Conservation (phyloP, 2,888 invertebrate genomes). For the Melikaiella ostensackeni region DNA sequence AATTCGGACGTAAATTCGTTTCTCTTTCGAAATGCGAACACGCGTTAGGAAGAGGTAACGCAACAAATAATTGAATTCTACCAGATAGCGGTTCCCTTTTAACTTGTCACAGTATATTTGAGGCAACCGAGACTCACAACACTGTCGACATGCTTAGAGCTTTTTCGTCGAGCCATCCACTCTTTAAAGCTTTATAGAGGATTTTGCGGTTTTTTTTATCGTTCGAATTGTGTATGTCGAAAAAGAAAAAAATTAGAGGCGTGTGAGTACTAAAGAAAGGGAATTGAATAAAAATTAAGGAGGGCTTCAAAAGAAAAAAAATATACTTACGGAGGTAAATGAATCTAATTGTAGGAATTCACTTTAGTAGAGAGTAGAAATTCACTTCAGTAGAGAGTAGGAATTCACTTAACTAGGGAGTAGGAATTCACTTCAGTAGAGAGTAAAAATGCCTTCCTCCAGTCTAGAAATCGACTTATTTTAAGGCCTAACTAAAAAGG, state of each 20-base stretch:
- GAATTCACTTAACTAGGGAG: background rate
- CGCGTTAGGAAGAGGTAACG: slow-evolving; percentile 33
- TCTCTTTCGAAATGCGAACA: slow-evolving; percentile 41
- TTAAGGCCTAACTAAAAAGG: background rate
- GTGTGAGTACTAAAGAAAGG: background rate
- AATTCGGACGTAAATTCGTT: slow-evolving; percentile 25
- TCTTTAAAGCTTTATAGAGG: slow-evolving; percentile 61
- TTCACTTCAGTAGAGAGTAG: background rate
- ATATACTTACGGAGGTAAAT: background rate
- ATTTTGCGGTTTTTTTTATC: slow-evolving; percentile 55
- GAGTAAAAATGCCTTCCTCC: no score
- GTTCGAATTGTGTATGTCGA: background rate
- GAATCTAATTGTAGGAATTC: background rate
- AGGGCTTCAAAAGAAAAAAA: background rate
- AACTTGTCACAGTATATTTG: slow-evolving; percentile 71
- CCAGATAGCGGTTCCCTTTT: slow-evolving; percentile 70
- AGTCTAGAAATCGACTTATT: background rate
- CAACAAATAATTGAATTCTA: slow-evolving; percentile 70
- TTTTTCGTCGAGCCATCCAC: slow-evolving; percentile 62
- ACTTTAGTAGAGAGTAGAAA: background rate
- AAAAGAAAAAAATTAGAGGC: background rate
- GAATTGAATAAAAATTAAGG: background rate
- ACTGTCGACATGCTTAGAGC: slow-evolving; percentile 72
- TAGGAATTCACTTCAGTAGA: background rate
- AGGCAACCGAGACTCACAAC: slow-evolving; percentile 63